Base-by-base conservation (phyloP, 2,888 invertebrate species). In the Caenorhabditis angaria region DNA sequence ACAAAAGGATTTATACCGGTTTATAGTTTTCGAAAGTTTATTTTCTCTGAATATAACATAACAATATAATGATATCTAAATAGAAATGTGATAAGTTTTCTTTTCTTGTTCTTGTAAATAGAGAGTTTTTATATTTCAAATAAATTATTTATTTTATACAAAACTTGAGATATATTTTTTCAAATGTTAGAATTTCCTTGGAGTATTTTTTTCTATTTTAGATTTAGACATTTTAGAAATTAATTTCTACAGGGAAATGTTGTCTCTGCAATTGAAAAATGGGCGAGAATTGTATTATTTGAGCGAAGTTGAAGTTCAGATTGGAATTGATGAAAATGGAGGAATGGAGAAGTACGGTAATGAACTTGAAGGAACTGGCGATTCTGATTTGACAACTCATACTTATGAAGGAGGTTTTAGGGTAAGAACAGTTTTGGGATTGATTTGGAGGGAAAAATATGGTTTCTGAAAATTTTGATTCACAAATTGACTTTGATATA, bases 331-430 rank as follows among this genome's bases (percentile, higher is more conserved):
- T 32, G 76, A 67, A 41, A 56, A 51, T 27, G 50, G 59, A 4
- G 64, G 60, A 53, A 56, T 32, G 56, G 61, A 65, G 20, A 64
- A 65, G 25, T 73, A 60, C 32, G 62, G 58, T 28, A 48, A 51
- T 2, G 72, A 73, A 47, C 28, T 73, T 32, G 47, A 65, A 29
- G 61, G 65, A 24, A 59, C 60, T 54, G 62, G 59, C 25, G 35
- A 28, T 6, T 83, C 82, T 24, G 85, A 85, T 76, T 72, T 85
- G 41, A 81, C 77, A 1, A 67, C 70, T 1, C 77, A 81, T 59
- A 78, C 83, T 47, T 85, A 85, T 61, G 85, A 85, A 68, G 95
- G 96, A 82, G 97, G 97, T 12, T 90, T 95, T 32, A 96, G 96
- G 90, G 92, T 95, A 12, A 5, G 63, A n/a, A n/a, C n/a, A n/a